phyloP scores from a whole-genome alignment of 2,888 invertebrate species.

The Chrysolina haemoptera region DNA sequence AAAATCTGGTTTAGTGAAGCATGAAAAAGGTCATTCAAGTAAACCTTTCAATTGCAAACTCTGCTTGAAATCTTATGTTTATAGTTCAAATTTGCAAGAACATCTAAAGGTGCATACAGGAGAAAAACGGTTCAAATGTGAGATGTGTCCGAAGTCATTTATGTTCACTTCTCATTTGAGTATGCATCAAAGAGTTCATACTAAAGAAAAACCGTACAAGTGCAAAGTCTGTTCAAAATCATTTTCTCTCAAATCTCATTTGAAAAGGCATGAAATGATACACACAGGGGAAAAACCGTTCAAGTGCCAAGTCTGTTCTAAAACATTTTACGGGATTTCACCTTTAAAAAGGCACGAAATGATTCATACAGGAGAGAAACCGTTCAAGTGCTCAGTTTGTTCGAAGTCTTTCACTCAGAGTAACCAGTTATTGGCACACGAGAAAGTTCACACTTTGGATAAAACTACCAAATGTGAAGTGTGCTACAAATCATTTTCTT shows the following conservation, averaged over 20 bases:
- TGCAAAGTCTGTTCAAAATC: too few relatives aligned
- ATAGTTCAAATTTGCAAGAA: not conserved
- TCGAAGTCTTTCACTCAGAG: not conserved
- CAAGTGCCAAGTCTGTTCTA: not conserved
- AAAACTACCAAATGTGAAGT: not conserved
- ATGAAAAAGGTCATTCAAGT: not conserved
- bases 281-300: not conserved
- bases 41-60: not conserved
- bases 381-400: not conserved
- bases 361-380: not conserved
- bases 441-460: not conserved
- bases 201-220: too few relatives aligned
- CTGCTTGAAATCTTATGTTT: not conserved
- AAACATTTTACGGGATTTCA: not conserved
- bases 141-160: not conserved
- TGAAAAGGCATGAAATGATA: too few relatives aligned
- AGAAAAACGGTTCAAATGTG: not conserved
- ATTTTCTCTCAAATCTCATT: too few relatives aligned
- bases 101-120: not conserved
- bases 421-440: not conserved
- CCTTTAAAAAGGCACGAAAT: not conserved
- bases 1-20: not conserved
- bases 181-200: too few relatives aligned
- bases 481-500: not conserved
- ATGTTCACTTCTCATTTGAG: too few relatives aligned